Evolutionary conservation across 2,113 vertebrate genomes (phyloP), one percentile per base, ranked within the genome.

Genomic region (Sterrhoptilus dennistouni): DNA sequence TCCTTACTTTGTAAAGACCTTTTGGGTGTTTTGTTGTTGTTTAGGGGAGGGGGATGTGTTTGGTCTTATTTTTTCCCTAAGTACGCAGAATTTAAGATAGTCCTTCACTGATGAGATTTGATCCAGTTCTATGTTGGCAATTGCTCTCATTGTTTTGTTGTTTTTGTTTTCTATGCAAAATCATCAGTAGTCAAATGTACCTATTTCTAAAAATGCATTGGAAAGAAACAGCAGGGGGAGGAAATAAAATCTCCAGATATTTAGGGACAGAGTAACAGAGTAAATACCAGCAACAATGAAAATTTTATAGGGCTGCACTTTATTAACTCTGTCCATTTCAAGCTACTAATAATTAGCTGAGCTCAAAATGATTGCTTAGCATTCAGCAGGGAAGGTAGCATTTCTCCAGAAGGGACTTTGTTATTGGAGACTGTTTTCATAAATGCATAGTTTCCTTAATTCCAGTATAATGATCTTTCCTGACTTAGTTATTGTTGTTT

Each of bases 401-500:
- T 91, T 96, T 94, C 77, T 96, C 76, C 94, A 94, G 83, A 89
- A 95, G 65, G 82, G 44, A 38, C 25, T 93, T 85, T 89, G 77
- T 95, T 76, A 91, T 76, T 69, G 85, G 65, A 90, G 74, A 92
- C 40, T 93, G 53, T 86, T 97, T 96, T 87, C 87, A 86, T 77
- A 94, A 97, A 97, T 59, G 83, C 84, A 87, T 84, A 87, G 87
- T 89, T 96, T 96, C 95, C 94, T 96, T 96, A 95, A 95, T 96
- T 94, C 83, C 69, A 60, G 44, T 85, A 47, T 95, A 94, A 93
- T 95, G 92, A 94, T 92, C 63, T 90, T 94, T 82, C 74, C 89
- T 96, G 92, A 71, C 38, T 77, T 91, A 77, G 68, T 95, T 96
- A 87, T 93, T 97, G 81, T 96, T 91, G 64, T 92, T 98, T 96